phyloP scores from a whole-genome alignment of 1,140 invertebrate genomes.

The Bombus impatiens region DNA sequence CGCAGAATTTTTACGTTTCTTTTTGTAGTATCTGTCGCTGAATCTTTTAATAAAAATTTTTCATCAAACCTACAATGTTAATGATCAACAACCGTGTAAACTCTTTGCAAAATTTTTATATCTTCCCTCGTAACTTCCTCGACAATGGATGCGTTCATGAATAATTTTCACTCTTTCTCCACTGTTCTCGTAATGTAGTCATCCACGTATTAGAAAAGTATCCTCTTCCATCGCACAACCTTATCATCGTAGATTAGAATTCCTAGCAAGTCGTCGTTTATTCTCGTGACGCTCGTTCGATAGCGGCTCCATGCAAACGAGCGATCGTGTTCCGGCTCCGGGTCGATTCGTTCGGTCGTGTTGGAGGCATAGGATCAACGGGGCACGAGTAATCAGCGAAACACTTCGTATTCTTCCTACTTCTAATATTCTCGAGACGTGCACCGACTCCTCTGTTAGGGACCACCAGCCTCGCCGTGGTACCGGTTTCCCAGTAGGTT shows the following conservation, averaged over 20 bases:
- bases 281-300: background rate
- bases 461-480: constrained; percentile 69
- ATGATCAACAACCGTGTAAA: background rate
- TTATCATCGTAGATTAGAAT: constrained; percentile 28
- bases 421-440: constrained; percentile 71
- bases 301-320: constrained; percentile 32
- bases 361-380: constrained; percentile 27
- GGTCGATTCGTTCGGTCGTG: constrained; percentile 35
- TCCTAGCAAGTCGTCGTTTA: background rate
- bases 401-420: constrained; percentile 66
- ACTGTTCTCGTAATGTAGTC: background rate
- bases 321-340: constrained; percentile 1
- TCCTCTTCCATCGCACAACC: background rate
- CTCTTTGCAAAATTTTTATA: background rate
- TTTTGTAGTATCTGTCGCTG: too few species aligned
- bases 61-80: too few species aligned
- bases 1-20: too few species aligned
- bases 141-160: background rate
- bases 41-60: too few species aligned
- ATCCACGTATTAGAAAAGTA: too few species aligned
- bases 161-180: background rate
- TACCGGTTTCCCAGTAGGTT: constrained; percentile 68
- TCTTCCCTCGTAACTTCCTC: background rate
- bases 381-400: constrained; percentile 62
- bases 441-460: constrained; percentile 60